Conservation (phyloP, 2,113 vertebrate genomes). For the Barbus barbus region DNA sequence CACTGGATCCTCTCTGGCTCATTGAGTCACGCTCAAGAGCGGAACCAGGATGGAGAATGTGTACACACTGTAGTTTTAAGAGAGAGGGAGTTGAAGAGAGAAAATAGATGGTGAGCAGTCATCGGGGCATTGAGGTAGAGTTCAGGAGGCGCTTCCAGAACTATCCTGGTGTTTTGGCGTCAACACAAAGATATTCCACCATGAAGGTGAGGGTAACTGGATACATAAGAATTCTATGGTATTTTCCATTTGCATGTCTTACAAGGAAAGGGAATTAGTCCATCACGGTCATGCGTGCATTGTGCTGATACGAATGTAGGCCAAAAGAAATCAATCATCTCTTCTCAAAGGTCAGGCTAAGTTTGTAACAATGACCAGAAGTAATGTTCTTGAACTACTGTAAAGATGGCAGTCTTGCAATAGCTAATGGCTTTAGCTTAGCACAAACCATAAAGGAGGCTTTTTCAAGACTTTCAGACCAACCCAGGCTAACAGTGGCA, state of each 20-base stretch:
- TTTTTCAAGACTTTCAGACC: background rate
- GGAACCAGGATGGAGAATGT: constrained; percentile 25
- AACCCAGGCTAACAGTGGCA: too few relatives aligned
- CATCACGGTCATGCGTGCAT: constrained; percentile 15
- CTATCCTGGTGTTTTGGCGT: constrained; percentile 40
- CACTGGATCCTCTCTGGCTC: constrained; percentile 51
- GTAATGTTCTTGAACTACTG: constrained; percentile 14
- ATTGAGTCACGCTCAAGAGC: constrained; percentile 41
- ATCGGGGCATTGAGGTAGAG: background rate
- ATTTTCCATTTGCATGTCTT: constrained; percentile 48
- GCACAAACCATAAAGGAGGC: background rate
- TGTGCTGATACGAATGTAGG: constrained; percentile 16
- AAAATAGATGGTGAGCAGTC: constrained; percentile 25
- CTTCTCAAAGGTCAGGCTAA: constrained; percentile 31
- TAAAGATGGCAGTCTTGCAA: constrained; percentile 23
- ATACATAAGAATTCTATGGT: constrained; percentile 18
- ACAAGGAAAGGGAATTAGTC: constrained; percentile 27
- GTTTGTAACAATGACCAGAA: constrained; percentile 42
- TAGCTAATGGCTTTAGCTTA: background rate
- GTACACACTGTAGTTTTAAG: background rate
- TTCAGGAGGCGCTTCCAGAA: constrained; percentile 18
- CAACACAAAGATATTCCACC: constrained; percentile 30
- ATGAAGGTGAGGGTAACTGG: constrained; percentile 51
- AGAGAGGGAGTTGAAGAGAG: constrained; percentile 27
- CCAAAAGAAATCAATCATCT: constrained; percentile 45